A percentile compares a stretch with the other conserved stretches of the same genome.
Conservation (phyloP, 2,113 vertebrate species). For the Catagonus wagneri region DNA sequence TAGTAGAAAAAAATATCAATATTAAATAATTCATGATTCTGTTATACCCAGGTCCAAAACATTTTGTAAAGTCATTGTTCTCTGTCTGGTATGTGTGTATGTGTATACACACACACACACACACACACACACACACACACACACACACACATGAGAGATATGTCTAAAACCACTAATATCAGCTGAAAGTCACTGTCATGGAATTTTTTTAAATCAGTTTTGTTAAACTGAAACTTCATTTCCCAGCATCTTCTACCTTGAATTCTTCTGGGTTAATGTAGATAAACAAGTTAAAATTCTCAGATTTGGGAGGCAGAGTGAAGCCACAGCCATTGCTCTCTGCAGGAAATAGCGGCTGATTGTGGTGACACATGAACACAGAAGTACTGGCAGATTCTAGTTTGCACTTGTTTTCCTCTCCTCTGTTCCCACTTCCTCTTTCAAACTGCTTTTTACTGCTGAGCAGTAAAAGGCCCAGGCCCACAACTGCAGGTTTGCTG, state of each 20-base stretch:
- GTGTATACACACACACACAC: no score
- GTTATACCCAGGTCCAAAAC: not conserved
- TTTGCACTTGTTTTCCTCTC: not conserved
- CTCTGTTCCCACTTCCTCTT: not conserved
- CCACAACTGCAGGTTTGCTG: not conserved
- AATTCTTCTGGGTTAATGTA: not conserved
- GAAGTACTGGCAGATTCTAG: fast-evolving
- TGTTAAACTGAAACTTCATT: not conserved
- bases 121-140: no score
- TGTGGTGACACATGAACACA: not conserved
- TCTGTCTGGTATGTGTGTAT: not conserved
- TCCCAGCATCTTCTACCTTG: not conserved
- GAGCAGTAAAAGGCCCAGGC: not conserved
- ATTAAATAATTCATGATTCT: not conserved
- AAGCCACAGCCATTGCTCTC: not conserved
- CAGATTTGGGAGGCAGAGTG: not conserved
- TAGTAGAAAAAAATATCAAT: not conserved
- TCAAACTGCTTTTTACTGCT: not conserved
- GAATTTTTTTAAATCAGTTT: not conserved
- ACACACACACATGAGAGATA: no score
- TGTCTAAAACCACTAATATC: not conserved
- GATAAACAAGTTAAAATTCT: not conserved
- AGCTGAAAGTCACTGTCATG: not conserved
- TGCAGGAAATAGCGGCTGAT: not conserved
- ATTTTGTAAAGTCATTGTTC: not conserved